phyloP scores from a whole-genome alignment of 2,888 invertebrate genomes.

The Autographa pulchrina region DNA sequence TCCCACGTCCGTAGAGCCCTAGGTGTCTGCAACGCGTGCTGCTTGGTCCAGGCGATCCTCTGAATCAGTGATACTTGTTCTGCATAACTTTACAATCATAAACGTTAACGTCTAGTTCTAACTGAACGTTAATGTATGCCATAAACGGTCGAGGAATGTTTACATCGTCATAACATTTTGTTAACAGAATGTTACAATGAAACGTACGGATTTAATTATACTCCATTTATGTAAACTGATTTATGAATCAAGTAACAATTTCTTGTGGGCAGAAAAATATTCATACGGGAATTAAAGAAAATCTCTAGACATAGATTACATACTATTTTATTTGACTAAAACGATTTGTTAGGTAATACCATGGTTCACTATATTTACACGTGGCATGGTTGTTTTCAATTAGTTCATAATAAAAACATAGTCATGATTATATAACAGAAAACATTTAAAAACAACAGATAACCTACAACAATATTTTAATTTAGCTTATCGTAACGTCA shows the following conservation, averaged over 20 bases:
- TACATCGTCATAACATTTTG: not conserved
- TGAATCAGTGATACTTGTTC: not conserved
- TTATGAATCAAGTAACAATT: too few relatives aligned
- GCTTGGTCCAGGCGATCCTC: not conserved
- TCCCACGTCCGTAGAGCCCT: conserved; percentile 2
- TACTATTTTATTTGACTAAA: too few relatives aligned
- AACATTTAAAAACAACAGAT: conserved; percentile 18
- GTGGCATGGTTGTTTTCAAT: not conserved
- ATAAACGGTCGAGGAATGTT: not conserved
- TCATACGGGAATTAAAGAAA: too few relatives aligned
- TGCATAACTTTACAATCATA: conserved; percentile 5
- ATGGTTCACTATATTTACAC: too few relatives aligned
- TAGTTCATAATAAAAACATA: not conserved
- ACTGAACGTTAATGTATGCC: conserved; percentile 1
- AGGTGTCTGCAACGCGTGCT: conserved; percentile 13
- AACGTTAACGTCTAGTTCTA: not conserved
- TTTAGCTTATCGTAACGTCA: conserved; percentile 27
- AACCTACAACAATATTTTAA: conserved; percentile 25
- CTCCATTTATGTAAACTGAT: too few relatives aligned
- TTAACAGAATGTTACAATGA: not conserved
- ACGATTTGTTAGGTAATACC: too few relatives aligned
- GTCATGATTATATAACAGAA: not conserved
- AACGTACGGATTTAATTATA: not conserved
- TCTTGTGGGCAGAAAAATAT: too few relatives aligned
- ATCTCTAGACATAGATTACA: too few relatives aligned